Evolutionary conservation across 2,113 vertebrate species (phyloP).

Genomic region (Gallinago paraguaiae): DNA sequence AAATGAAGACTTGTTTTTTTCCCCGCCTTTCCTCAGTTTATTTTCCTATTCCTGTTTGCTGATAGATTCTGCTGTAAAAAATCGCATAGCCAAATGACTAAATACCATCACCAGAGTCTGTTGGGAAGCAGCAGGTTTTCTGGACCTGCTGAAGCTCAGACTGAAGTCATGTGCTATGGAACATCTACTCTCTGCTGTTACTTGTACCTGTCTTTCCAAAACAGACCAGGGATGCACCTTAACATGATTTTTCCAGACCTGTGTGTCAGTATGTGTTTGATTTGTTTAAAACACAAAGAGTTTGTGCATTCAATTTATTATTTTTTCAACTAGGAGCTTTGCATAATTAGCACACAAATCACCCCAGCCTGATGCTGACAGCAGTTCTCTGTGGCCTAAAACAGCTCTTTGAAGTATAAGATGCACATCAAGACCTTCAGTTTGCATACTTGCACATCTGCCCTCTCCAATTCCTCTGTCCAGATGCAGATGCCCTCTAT

Average conservation of each 20-base stretch:
- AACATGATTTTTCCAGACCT: not conserved
- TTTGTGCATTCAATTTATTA: accelerated
- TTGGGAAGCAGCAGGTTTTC: not conserved
- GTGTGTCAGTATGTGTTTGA: not conserved
- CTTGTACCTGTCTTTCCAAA: not conserved
- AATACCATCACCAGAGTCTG: not conserved
- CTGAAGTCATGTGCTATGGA: not conserved
- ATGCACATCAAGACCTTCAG: not conserved
- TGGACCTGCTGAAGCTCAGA: not conserved
- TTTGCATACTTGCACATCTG: not conserved
- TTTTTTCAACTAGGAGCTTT: not conserved
- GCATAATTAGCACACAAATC: not conserved
- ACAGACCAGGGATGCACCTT: not conserved
- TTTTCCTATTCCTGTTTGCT: conserved; percentile 8
- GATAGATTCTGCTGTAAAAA: not conserved
- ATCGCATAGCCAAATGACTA: not conserved
- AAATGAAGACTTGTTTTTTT: not conserved
- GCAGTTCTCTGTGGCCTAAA: not conserved
- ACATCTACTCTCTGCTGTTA: not conserved
- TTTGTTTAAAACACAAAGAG: not conserved
- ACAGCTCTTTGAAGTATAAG: accelerated
- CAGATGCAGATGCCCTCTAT: not conserved
- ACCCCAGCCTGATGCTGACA: not conserved
- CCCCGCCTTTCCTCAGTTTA: not conserved
- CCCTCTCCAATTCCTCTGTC: not conserved